Evolutionary conservation across 2,113 vertebrate species (phyloP), one percentile per base, ranked within the genome.

Genomic region (Cheilinus undulatus): DNA sequence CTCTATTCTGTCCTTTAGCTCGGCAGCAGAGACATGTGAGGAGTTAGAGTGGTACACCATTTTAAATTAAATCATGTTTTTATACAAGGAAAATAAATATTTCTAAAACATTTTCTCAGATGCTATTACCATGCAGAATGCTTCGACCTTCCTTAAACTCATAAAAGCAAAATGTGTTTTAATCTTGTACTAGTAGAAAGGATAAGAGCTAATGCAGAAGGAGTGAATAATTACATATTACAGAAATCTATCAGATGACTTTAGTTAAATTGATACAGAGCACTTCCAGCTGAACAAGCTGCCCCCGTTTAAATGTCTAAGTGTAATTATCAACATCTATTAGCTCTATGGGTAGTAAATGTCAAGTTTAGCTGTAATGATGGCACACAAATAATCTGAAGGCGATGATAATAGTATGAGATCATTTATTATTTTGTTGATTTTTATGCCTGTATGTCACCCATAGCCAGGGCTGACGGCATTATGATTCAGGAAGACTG

Each of bases 321-420:
- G 50, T 40, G 42, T 23, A 70, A 48, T 38, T 23, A 51, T 17
- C 5, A 27, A 42, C 40, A 42, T 34, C 10, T 52, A 45, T 52
- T 51, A 30, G 12, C 19, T 49, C 19, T 24, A 28, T 64, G 42
- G 38, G 45, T 27, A 46, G 22, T 53, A 23, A 60, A 74, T 74
- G 36, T 67, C 46, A 75, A 52, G n/a, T 67, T 52, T 23, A 38
- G 9, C 3, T 58, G 65, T 32, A 58, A 65, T 32, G 24, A 50
- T 49, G 20, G 46, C 36, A 48, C 26, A 24, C 19, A 72, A 61
- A 45, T 14, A 49, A 30, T 20, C 28, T n/a, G n/a, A n/a, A n/a
- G n/a, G n/a, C n/a, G n/a, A n/a, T n/a, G n/a, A n/a, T n/a, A n/a
- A n/a, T n/a, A n/a, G n/a, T n/a, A n/a, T n/a, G n/a, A n/a, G n/a